These are phyloP conservation scores for Pedionomus torquatus DNA, from an alignment of 2,113 vertebrate species.

Conservation along the genomic window DNA sequence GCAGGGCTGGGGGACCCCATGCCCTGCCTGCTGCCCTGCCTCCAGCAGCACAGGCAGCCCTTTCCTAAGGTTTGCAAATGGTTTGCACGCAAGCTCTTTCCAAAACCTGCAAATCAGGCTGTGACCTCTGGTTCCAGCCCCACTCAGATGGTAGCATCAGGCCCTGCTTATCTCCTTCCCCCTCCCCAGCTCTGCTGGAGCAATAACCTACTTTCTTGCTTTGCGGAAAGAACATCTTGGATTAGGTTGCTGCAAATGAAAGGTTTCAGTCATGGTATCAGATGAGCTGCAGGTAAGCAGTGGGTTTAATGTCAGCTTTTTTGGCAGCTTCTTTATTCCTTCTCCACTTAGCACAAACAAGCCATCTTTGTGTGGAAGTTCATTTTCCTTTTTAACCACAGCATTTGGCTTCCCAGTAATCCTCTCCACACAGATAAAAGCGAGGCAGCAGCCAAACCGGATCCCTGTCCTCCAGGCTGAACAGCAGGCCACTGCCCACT, in stretches of 20 bases:
- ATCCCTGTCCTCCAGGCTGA: background rate
- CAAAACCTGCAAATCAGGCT: background rate
- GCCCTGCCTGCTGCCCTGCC: background rate
- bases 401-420: constrained; percentile 16
- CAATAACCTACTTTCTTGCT: constrained; percentile 29
- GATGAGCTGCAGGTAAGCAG: constrained; percentile 51
- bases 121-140: background rate
- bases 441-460: rapidly evolving
- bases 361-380: background rate
- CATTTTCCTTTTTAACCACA: background rate
- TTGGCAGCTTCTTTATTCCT: constrained; percentile 28
- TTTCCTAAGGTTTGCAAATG: background rate
- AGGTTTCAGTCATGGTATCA: background rate
- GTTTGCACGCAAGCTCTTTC: background rate
- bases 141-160: background rate
- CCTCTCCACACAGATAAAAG: background rate
- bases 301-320: background rate
- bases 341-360: background rate
- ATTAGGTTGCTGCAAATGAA: constrained; percentile 25
- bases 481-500: background rate
- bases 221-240: constrained; percentile 11
- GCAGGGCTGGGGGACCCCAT: background rate
- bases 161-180: background rate
- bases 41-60: rapidly evolving
- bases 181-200: background rate